Base-by-base conservation (phyloP, 2,888 invertebrate genomes). In the Plemyria rubiginata region DNA sequence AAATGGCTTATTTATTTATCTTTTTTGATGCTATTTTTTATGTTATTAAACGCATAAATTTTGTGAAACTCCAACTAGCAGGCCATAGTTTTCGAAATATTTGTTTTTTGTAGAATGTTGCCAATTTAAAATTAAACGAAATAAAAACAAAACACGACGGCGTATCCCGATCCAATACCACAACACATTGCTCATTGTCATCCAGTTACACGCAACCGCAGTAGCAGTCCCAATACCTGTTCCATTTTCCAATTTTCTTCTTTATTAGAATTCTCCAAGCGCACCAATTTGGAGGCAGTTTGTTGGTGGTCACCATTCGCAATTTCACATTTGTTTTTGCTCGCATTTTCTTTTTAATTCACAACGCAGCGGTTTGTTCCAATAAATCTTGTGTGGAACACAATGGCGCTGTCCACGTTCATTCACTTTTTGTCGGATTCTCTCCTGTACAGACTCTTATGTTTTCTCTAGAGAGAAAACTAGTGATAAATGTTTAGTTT, bases 301-400 rank as follows among this genome's bases (percentile, higher is more conserved):
- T 81, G 80, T 81, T 73, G 68, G 75, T 72, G 77, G 77, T 77
- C 74, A 76, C 75, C 67, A 68, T 68, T 67, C 64, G 73, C 74
- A 76, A 79, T 77, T 77, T 72, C 73, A 65, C 73, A 74, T 79
- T 78, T 77, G 78, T 79, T 82, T 81, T 78, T 79, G 67, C 70
- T 76, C 75, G 73, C 77, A 75, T 76, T 79, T 79, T 76, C 76
- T 81, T 85, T n/a, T 79, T 80, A 82, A 80, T 79, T 79, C 76
- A 74, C 72, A 76, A 74, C 75, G 73, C 67, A 75, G 75, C 71
- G 71, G 77, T 78, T 75, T 75, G 72, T 71, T 70, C 73, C 73
- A 78, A 86, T 86, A 85, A 85, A 85, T 86, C 84, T 82, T 79
- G 72, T 67, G 72, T 67, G 70, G 62, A 67, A 62, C 70, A 81